phyloP scores from a whole-genome alignment of 1,140 invertebrate species.

The Eciton burchellii region DNA sequence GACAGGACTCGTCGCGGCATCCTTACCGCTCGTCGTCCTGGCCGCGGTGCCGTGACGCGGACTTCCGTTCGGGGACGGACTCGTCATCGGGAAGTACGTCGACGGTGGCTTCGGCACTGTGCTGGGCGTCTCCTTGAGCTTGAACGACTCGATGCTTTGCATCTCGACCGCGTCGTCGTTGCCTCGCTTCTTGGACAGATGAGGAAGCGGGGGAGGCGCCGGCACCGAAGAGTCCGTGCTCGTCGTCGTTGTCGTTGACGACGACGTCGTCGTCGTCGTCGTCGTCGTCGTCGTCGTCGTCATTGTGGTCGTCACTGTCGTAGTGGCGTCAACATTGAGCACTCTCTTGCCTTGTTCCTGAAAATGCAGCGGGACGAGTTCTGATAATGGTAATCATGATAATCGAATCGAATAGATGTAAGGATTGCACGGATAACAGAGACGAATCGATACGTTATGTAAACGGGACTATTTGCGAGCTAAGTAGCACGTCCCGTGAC shows the following conservation, averaged over 20 bases:
- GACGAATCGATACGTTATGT: neutral
- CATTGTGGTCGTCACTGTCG: conserved; percentile 57
- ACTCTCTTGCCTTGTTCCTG: conserved; percentile 79
- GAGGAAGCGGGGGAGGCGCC: conserved; percentile 74
- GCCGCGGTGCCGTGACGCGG: conserved; percentile 64
- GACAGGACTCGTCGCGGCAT: conserved; percentile 55
- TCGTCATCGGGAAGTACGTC: conserved; percentile 87
- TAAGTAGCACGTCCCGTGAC: no score
- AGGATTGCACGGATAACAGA: no score
- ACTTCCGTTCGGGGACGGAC: conserved; percentile 67
- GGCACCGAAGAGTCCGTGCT: conserved; percentile 63
- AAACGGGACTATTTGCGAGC: neutral
- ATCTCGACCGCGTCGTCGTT: conserved; percentile 88
- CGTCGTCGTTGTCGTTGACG: conserved; percentile 61
- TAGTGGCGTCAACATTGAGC: conserved; percentile 59
- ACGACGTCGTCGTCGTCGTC: conserved; percentile 48
- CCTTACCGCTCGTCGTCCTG: conserved; percentile 63
- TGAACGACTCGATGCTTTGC: conserved; percentile 90
- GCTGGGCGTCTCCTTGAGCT: conserved; percentile 87
- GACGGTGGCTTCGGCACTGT: conserved; percentile 88
- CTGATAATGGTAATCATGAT: neutral
- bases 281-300: conserved; percentile 59
- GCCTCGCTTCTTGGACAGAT: conserved; percentile 66
- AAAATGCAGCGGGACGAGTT: neutral
- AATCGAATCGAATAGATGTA: no score